Conservation (phyloP, 1,140 invertebrate genomes). For the Nephila pilipes region DNA sequence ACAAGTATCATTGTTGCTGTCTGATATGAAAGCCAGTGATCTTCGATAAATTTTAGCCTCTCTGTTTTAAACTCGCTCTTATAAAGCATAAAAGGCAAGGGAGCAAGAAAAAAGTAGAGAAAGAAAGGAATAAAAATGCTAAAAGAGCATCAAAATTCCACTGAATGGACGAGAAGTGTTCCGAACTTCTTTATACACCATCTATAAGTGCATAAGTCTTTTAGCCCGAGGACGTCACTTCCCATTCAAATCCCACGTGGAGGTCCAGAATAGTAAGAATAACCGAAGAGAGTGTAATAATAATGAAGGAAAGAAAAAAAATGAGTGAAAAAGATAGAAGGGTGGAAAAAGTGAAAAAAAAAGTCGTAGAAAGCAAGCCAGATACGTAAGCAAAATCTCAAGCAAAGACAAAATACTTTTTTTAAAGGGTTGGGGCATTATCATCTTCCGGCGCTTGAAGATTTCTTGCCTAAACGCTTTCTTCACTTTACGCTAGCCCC, state of each 20-base stretch:
- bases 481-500: conserved; percentile 65
- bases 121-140: neutral
- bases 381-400: conserved; percentile 63
- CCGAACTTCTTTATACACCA: conserved; percentile 36
- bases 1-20: conserved; percentile 42
- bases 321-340: neutral
- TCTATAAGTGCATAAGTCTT: conserved; percentile 42
- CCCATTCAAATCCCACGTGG: conserved; percentile 61
- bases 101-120: neutral
- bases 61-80: neutral
- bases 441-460: conserved; percentile 56
- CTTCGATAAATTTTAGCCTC: neutral
- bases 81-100: neutral
- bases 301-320: conserved; percentile 62
- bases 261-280: conserved; percentile 42
- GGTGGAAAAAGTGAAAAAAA: neutral
- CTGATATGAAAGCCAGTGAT: neutral
- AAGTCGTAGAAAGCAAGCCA: neutral
- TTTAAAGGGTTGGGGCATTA: conserved; percentile 56
- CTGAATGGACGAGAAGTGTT: conserved; percentile 26
- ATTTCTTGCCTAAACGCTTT: conserved; percentile 70
- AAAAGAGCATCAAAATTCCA: conserved; percentile 51
- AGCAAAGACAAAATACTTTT: conserved; percentile 60
- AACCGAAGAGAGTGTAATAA: conserved; percentile 61
- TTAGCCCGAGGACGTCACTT: conserved; percentile 24